phyloP scores from a whole-genome alignment of 2,113 vertebrate genomes.

The Trichechus manatus region DNA sequence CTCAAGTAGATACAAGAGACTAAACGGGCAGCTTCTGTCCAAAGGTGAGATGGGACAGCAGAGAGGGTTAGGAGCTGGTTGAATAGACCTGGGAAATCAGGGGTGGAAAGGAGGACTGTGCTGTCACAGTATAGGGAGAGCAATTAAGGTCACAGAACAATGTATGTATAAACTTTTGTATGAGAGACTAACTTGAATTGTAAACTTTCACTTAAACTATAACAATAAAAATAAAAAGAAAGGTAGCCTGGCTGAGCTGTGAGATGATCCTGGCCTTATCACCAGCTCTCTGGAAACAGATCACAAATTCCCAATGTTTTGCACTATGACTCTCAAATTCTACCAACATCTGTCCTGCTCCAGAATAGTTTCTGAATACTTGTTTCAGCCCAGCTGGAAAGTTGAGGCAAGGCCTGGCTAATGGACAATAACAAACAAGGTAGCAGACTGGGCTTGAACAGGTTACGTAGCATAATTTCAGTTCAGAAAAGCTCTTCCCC shows the following conservation, averaged over 20 bases:
- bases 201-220: too few species aligned
- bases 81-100: too few species aligned
- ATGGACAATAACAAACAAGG: neutral
- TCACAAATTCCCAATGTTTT: constrained; percentile 53
- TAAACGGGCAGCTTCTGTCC: too few species aligned
- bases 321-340: constrained; percentile 27
- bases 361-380: neutral
- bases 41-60: too few species aligned
- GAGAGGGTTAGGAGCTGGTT: too few species aligned
- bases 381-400: constrained; percentile 47
- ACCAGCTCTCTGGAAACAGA: neutral
- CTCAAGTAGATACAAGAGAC: too few species aligned
- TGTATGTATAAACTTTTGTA: too few species aligned
- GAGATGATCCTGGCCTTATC: neutral
- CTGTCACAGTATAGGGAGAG: too few species aligned
- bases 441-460: constrained; percentile 3
- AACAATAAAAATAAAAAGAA: neutral
- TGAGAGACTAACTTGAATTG: too few species aligned
- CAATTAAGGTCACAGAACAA: too few species aligned
- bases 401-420: constrained; percentile 28
- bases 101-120: too few species aligned
- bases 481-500: neutral
- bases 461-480: neutral
- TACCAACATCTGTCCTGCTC: neutral
- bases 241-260: neutral